These are phyloP conservation scores for Diplazon laetatorius DNA, from an alignment of 2,888 invertebrate genomes.

Conservation along the genomic window DNA sequence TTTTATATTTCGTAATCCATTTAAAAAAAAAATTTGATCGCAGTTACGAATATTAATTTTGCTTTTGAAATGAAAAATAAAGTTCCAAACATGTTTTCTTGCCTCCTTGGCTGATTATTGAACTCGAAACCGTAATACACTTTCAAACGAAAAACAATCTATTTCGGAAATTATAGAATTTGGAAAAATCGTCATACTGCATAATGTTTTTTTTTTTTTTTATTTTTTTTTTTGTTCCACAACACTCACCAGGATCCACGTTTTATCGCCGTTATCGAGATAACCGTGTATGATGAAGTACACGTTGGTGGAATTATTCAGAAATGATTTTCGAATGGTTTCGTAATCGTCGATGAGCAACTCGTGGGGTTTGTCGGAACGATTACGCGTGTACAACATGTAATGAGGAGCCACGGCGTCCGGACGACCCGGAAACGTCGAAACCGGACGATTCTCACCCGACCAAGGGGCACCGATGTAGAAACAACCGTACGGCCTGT, in stretches of 20 bases:
- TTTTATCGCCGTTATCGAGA: conserved; percentile 90
- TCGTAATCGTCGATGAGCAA: conserved; percentile 88
- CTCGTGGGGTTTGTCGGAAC: conserved; percentile 84
- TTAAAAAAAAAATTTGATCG: no score
- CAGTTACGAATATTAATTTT: conserved; percentile 4
- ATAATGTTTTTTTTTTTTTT: conserved; percentile 12
- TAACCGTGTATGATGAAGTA: conserved; percentile 94
- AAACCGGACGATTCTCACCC: conserved; percentile 90
- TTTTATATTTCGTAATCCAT: conserved; percentile 51
- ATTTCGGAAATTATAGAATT: no score
- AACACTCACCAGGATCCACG: conserved; percentile 87
- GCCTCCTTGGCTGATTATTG: no score
- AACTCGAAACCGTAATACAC: no score
- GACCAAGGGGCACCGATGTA: conserved; percentile 91
- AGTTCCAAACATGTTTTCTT: no score
- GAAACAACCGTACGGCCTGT: conserved; percentile 92
- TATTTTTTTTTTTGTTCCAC: neutral
- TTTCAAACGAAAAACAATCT: no score
- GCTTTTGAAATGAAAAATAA: neutral
- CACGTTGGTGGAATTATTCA: conserved; percentile 86
- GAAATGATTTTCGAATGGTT: conserved; percentile 85
- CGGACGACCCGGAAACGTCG: conserved; percentile 90
- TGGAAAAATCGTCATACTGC: no score
- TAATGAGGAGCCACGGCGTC: conserved; percentile 86
- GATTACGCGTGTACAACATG: conserved; percentile 85